These are phyloP conservation scores for Oscheius sp. DNA, from an alignment of 1,140 invertebrate species.

Conservation along the genomic window DNA sequence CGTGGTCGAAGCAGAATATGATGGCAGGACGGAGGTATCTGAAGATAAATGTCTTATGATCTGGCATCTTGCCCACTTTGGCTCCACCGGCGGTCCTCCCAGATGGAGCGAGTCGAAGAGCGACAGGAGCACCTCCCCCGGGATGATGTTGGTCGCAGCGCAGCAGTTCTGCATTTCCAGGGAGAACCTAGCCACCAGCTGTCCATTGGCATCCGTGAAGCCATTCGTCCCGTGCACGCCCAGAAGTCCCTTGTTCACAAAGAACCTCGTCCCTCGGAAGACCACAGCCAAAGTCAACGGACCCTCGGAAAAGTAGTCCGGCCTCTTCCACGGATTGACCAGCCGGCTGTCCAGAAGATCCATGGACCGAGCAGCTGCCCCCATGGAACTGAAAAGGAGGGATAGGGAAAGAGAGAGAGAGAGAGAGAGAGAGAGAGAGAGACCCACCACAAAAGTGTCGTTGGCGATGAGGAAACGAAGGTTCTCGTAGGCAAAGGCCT, in stretches of 20 bases:
- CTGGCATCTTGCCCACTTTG: too few relatives aligned
- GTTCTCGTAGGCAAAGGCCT: background rate
- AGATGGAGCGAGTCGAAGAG: slow-evolving; percentile 1
- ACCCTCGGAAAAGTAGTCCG: background rate
- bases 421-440: too few relatives aligned
- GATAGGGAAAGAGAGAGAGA: background rate
- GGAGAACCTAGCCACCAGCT: background rate
- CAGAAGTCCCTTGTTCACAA: background rate
- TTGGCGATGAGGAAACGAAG: background rate
- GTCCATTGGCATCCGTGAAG: background rate
- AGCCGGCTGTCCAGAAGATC: background rate
- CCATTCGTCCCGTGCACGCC: background rate
- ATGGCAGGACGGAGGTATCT: background rate
- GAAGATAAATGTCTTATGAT: too few relatives aligned
- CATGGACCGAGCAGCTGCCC: background rate
- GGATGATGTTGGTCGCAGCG: background rate
- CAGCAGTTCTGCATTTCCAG: background rate
- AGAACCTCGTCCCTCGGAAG: slow-evolving; percentile 2
- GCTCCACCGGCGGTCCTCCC: background rate
- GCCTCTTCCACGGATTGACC: background rate
- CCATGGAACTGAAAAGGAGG: background rate
- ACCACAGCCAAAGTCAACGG: background rate
- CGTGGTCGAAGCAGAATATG: background rate
- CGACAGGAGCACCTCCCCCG: background rate
- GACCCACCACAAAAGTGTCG: background rate